Evolutionary conservation across 2,113 vertebrate genomes (phyloP), one percentile per base, ranked within the genome.

Genomic region (Dunckerocampus dactyliophorus): DNA sequence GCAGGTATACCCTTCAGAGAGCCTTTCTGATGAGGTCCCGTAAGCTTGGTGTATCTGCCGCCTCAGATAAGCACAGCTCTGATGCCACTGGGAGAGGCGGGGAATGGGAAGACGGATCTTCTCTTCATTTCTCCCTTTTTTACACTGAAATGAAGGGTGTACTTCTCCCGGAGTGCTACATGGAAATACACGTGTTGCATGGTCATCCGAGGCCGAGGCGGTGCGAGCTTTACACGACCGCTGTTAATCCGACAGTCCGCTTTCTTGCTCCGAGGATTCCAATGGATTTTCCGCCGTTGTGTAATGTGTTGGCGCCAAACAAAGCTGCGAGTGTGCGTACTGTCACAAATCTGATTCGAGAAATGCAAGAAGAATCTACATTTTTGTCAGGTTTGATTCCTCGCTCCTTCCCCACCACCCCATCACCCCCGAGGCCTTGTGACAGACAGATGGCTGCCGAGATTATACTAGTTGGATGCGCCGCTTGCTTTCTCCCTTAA

Each of bases 1-100:
- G 86, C 80, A 87, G 85, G 87, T 82, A 81, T 83, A 80, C 71
- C 54, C 81, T 84, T 85, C 76, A 77, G 63, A 76, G 72, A 75
- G 76, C 54, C 65, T 74, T 72, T 78, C 80, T 89, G 89, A 90
- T 90, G 88, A 90, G 82, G 82, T 86, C 87, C 89, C 85, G 74
- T 76, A 86, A 88, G 88, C 81, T 62, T 71, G 54, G 63, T 73
- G 80, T 89, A 88, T 87, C 89, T 91, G 90, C 82, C 85, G 77
- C 72, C 71, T 81, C 79, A 72, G 89, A 91, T 92, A 91, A 91
- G 86, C 82, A 85, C 63, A 86, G 77, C 83, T 76, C 55, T 73
- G 81, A 81, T 83, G 85, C 83, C 71, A 85, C 80, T 70, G 75
- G 79, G 73, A 72, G 51, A 69, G 65, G 50, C 14, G 3, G 53